Percentiles rank a stretch among this genome's conserved stretches.
phyloP scores from a whole-genome alignment of 2,888 invertebrate genomes.

The Cordilura impudica region DNA sequence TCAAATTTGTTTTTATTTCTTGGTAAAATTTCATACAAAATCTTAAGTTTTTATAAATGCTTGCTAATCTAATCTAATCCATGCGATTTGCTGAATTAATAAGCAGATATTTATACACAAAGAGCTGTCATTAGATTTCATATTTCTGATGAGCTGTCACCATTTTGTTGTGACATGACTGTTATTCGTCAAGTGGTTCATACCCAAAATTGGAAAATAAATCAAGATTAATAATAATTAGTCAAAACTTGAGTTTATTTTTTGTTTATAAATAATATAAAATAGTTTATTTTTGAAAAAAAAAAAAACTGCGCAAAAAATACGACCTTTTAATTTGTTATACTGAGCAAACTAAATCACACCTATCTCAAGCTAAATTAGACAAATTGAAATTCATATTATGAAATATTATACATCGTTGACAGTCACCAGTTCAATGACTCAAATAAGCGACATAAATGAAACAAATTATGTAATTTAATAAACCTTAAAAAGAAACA shows the following conservation, averaged over 20 bases:
- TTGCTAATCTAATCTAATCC: no score
- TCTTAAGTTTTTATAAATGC: no score
- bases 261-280: no score
- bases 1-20: no score
- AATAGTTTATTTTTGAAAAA: neutral
- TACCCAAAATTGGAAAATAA: no score
- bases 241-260: neutral
- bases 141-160: no score
- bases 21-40: no score
- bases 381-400: constrained; percentile 2
- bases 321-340: neutral
- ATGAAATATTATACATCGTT: constrained; percentile 20
- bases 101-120: no score
- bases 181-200: no score
- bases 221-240: neutral
- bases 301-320: neutral
- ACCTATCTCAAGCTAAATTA: neutral
- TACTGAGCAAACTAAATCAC: neutral
- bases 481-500: neutral
- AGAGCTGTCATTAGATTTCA: no score
- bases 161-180: no score
- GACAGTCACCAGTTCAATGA: constrained; percentile 37
- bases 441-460: neutral
- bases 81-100: no score
- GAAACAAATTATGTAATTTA: constrained; percentile 5